Percentiles rank a stretch among this genome's conserved stretches.
Evolutionary conservation across 2,113 vertebrate genomes (phyloP).

Genomic region (Cebus imitator): DNA sequence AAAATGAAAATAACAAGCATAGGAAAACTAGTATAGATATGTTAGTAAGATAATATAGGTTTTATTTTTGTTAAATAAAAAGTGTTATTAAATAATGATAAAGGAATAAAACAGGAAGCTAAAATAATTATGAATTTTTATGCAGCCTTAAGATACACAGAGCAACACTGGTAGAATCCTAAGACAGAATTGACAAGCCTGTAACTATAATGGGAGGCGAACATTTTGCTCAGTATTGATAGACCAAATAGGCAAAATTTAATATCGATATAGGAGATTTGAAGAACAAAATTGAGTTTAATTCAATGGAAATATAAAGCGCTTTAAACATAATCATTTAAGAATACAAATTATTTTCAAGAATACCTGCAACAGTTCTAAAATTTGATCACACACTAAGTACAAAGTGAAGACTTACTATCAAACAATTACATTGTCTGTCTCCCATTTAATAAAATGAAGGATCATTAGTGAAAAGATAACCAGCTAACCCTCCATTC

Average conservation of each 20-base stretch:
- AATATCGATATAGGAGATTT: not conserved
- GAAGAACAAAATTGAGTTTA: not conserved
- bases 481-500: not conserved
- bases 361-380: not conserved
- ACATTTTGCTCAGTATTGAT: not conserved
- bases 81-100: not conserved
- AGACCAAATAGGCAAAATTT: not conserved
- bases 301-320: not conserved
- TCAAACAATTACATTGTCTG: not conserved
- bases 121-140: not conserved
- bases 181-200: not conserved
- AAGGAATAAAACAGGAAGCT: not conserved
- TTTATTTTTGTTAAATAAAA: constrained; percentile 4
- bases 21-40: not conserved
- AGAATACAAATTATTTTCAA: not conserved
- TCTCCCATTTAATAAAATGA: not conserved
- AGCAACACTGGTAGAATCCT: not conserved
- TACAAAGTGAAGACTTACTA: not conserved
- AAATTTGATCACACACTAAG: not conserved
- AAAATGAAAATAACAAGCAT: not conserved
- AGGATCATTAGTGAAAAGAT: not conserved
- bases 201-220: not conserved
- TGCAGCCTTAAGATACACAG: not conserved
- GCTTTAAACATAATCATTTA: not conserved
- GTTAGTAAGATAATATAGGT: not conserved